Base-by-base conservation (phyloP, 92 coral and sea anemone species). In the Epizoanthus ramosus region DNA sequence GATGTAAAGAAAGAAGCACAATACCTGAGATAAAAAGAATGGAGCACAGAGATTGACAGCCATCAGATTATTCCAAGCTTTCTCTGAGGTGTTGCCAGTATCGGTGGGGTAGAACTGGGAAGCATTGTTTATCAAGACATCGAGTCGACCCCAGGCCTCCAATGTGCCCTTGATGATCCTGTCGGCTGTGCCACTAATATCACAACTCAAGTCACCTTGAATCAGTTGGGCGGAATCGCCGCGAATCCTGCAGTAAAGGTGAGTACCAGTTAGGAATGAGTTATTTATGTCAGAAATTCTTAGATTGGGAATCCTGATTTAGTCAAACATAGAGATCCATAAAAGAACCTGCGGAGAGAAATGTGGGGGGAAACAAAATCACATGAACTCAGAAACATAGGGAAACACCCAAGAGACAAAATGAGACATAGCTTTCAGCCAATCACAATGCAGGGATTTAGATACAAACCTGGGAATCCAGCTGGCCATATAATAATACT, bases 11-110 rank as follows among this genome's bases (percentile, higher is more conserved):
- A 17, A 17, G 52, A 0, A 9, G 21, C 23, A 5, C 50, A 57
- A n/a, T 80, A 92, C 96, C 93, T 92, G 96, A 4, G 89, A 87
- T 39, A 89, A 43, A 50, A 92, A 92, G 91, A 92, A 92, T 47
- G 96, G 93, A 2, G 96, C 86, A 23, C 72, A 60, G 4, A 92
- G 72, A 87, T 92, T 92, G 17, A 90, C 24, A 3, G 86, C 80
- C 16, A 89, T 72, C 64, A 89, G 76, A 3, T 43, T 84, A 41
- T 85, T 72, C 96, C 96, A 92, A 6, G 37, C 83, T 8, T 71
- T 28, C 61, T 87, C 89, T 18, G 58, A 76, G 24, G 81, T 53
- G n/a, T 80, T 56, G 28, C 93, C 96, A 43, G 87, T 66, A 52
- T 71, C 85, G 3, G 93, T 92, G 2, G 91, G 84, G 41, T 71